Conservation (phyloP, 2,888 invertebrate species). For the Dorcus parallelipipedus region DNA sequence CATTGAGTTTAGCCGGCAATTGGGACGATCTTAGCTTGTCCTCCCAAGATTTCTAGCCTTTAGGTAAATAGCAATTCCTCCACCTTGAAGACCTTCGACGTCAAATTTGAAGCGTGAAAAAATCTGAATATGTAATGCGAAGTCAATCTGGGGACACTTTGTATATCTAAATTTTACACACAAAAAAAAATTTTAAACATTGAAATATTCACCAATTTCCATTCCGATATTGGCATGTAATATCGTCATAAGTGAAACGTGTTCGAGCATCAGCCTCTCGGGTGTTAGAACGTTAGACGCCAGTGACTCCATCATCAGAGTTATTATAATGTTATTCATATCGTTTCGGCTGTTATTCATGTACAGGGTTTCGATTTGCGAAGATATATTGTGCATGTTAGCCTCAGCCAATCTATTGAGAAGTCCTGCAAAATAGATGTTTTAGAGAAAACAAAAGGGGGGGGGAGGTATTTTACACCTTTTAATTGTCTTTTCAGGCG, state of each 20-base stretch:
- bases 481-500: constrained; percentile 79
- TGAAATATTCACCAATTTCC: constrained; percentile 70
- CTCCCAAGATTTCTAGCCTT: too few relatives aligned
- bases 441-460: neutral
- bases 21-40: too few relatives aligned
- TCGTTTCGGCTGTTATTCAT: constrained; percentile 75
- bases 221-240: constrained; percentile 87
- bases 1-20: too few relatives aligned
- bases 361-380: constrained; percentile 77
- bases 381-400: constrained; percentile 81
- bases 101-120: too few relatives aligned
- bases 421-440: constrained; percentile 51
- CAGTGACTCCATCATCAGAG: constrained; percentile 68
- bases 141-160: too few relatives aligned
- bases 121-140: too few relatives aligned
- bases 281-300: constrained; percentile 61
- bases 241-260: constrained; percentile 76
- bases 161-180: too few relatives aligned
- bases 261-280: constrained; percentile 77
- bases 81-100: too few relatives aligned
- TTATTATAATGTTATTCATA: constrained; percentile 72
- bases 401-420: constrained; percentile 83
- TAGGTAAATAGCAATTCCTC: too few relatives aligned
- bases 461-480: constrained; percentile 51
- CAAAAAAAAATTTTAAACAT: too few relatives aligned